Percentiles rank a stretch among this genome's conserved stretches.
These are phyloP conservation scores for Enhydra lutris DNA, from an alignment of 2,113 vertebrate genomes.

Conservation along the genomic window DNA sequence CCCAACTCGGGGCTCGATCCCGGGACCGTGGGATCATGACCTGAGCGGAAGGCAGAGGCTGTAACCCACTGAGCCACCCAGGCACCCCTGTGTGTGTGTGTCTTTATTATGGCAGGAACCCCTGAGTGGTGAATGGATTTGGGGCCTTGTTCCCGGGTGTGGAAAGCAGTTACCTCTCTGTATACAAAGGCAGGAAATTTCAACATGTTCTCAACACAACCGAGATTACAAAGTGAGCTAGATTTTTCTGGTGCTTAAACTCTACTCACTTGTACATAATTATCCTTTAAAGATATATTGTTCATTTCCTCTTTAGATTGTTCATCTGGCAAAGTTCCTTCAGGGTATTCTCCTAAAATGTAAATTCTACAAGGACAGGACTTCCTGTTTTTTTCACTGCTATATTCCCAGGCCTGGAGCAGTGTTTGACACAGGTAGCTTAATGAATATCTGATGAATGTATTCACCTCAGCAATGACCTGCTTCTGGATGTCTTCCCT, in stretches of 20 bases:
- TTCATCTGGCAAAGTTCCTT: neutral
- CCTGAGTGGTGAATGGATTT: neutral
- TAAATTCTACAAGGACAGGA: neutral
- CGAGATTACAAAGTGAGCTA: neutral
- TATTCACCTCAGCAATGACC: neutral
- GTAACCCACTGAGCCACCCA: too few species aligned
- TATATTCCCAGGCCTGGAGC: neutral
- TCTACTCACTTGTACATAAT: neutral
- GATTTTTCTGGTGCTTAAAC: neutral
- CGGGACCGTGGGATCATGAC: too few species aligned
- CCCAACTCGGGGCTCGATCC: too few species aligned
- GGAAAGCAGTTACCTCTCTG: neutral
- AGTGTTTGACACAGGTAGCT: neutral
- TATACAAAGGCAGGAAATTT: conserved; percentile 10
- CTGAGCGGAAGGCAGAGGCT: too few species aligned
- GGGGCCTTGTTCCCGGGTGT: neutral
- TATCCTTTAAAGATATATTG: neutral
- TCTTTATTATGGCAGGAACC: neutral
- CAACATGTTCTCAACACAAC: neutral
- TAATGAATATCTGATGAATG: neutral
- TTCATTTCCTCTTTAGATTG: neutral
- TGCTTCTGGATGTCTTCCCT: neutral
- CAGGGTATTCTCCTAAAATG: neutral
- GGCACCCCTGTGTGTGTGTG: neutral
- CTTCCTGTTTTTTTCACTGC: neutral